Evolutionary conservation across 2,888 invertebrate genomes (phyloP).

Genomic region (Piscicola geometra): DNA sequence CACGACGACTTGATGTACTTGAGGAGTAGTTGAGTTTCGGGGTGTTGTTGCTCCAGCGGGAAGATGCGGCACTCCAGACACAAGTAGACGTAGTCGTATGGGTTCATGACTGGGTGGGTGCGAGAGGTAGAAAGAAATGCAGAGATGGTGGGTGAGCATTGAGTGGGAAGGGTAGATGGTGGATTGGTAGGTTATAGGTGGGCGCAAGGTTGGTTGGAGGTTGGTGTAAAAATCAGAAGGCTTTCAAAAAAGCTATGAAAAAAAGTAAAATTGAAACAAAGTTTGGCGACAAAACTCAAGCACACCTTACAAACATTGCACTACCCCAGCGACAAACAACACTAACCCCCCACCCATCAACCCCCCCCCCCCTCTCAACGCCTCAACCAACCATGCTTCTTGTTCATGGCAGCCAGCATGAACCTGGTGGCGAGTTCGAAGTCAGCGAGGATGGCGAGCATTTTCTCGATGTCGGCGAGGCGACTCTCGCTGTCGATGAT

Average conservation of each 20-base stretch:
- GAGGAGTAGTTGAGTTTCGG: slow-evolving; percentile 58
- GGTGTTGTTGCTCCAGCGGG: slow-evolving; percentile 52
- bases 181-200: too few species aligned
- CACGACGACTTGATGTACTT: slow-evolving; percentile 57
- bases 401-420: slow-evolving; percentile 54
- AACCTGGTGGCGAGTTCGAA: slow-evolving; percentile 56
- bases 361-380: neutral
- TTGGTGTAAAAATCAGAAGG: too few species aligned
- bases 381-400: slow-evolving; percentile 48
- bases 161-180: too few species aligned
- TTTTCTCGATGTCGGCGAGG: slow-evolving; percentile 50
- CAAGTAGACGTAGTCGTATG: slow-evolving; percentile 58
- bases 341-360: neutral
- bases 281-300: neutral
- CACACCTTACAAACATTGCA: neutral
- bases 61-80: slow-evolving; percentile 55
- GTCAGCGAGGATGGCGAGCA: slow-evolving; percentile 54
- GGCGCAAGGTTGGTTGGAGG: too few species aligned
- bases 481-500: slow-evolving; percentile 51
- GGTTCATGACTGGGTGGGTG: slow-evolving; percentile 52
- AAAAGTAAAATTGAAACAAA: too few species aligned
- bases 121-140: too few species aligned
- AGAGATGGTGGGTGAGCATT: too few species aligned
- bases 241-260: too few species aligned
- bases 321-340: neutral